Conservation (phyloP, 2,888 invertebrate species). For the Oligia latruncula region DNA sequence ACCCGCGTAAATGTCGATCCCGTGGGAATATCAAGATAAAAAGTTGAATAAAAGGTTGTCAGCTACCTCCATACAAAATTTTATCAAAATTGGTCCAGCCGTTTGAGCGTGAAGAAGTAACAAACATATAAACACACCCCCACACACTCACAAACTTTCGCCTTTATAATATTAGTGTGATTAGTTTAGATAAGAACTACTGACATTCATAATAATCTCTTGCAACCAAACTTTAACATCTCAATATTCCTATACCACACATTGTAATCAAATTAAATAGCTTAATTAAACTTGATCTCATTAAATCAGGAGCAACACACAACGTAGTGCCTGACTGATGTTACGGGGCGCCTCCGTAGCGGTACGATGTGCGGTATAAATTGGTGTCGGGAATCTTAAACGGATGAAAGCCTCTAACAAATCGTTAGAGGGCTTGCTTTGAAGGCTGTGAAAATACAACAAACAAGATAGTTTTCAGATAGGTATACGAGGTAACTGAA, state of each 20-base stretch:
- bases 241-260: background rate
- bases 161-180: too few species aligned
- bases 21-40: too few species aligned
- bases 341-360: background rate
- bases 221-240: background rate
- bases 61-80: too few species aligned
- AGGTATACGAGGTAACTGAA: background rate
- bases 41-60: too few species aligned
- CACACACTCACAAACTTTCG: too few species aligned
- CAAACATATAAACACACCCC: too few species aligned
- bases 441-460: background rate
- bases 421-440: constrained; percentile 11
- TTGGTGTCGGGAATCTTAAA: constrained; percentile 17
- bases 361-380: background rate
- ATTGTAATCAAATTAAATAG: constrained; percentile 23
- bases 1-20: too few species aligned
- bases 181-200: too few species aligned
- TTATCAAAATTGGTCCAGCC: too few species aligned
- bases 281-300: constrained; percentile 51
- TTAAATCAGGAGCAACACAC: constrained; percentile 23
- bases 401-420: constrained; percentile 8
- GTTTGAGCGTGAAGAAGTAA: too few species aligned
- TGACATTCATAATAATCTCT: background rate
- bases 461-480: background rate
- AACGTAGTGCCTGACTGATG: constrained; percentile 23